Percentiles rank a stretch among this genome's conserved stretches.
These are phyloP conservation scores for Mamestra brassicae DNA, from an alignment of 2,888 invertebrate genomes.

Conservation along the genomic window DNA sequence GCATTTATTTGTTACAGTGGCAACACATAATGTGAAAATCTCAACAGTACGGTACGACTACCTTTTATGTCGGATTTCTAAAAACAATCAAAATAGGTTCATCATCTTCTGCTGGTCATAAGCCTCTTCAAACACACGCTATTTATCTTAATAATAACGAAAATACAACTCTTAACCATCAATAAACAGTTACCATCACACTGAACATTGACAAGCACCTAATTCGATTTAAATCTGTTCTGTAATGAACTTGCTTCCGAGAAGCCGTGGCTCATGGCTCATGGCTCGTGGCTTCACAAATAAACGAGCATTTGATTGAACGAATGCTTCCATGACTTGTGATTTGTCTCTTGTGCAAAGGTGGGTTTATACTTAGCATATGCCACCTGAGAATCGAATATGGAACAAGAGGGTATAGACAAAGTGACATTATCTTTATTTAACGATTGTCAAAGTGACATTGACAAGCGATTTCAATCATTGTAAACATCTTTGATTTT, in stretches of 20 bases:
- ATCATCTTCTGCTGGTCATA: too few relatives aligned
- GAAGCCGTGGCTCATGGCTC: slow-evolving; percentile 19
- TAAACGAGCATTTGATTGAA: slow-evolving; percentile 65
- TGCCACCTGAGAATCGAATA: slow-evolving; percentile 2
- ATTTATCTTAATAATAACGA: too few relatives aligned
- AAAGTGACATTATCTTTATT: too few relatives aligned
- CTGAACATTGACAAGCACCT: slow-evolving; percentile 42
- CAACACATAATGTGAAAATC: too few relatives aligned
- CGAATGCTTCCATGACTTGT: slow-evolving; percentile 71
- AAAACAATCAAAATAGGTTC: too few relatives aligned
- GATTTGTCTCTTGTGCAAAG: slow-evolving; percentile 53
- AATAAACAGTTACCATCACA: slow-evolving; percentile 9
- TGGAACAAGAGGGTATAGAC: not conserved
- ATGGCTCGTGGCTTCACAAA: slow-evolving; percentile 57
- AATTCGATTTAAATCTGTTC: slow-evolving; percentile 65
- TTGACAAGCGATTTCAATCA: not conserved
- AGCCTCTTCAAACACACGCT: too few relatives aligned
- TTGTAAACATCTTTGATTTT: not conserved
- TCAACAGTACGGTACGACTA: too few relatives aligned
- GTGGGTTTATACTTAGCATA: slow-evolving; percentile 40
- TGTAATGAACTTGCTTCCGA: slow-evolving; percentile 60
- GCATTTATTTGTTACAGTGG: too few relatives aligned
- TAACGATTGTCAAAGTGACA: not conserved
- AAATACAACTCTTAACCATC: not conserved
- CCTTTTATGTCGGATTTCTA: too few relatives aligned